Conservation (phyloP, 1,140 invertebrate species). For the Sipha flava region DNA sequence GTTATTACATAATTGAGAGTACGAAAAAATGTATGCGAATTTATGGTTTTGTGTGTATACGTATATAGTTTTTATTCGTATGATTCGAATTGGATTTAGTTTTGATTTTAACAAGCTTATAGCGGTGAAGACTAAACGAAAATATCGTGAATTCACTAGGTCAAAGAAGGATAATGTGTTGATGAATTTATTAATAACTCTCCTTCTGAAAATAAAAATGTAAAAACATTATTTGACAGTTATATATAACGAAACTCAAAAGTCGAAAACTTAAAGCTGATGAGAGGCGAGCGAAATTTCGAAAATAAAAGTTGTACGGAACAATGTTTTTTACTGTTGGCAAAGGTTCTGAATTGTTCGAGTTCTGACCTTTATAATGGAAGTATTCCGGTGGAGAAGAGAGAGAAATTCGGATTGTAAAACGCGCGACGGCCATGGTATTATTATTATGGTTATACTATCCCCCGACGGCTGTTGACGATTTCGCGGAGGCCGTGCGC, state of each 20-base stretch:
- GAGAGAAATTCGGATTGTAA: slow-evolving; percentile 21
- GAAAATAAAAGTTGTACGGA: background rate
- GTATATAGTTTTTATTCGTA: background rate
- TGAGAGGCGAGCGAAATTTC: background rate
- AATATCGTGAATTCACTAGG: background rate
- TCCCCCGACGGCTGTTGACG: slow-evolving; percentile 2
- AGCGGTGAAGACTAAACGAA: background rate
- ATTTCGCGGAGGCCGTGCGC: slow-evolving; percentile 21
- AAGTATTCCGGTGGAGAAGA: slow-evolving; percentile 13
- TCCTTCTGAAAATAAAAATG: too few relatives aligned
- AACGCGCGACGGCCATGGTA: background rate
- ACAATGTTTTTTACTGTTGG: background rate
- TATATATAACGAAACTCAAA: background rate
- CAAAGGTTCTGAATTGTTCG: background rate
- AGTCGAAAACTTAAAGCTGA: background rate
- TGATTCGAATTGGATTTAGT: background rate
- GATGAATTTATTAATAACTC: background rate
- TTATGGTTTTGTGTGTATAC: too few relatives aligned
- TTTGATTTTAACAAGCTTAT: background rate
- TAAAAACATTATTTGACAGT: background rate
- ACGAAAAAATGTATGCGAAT: background rate
- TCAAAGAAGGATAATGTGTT: background rate
- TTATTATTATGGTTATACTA: slow-evolving; percentile 7
- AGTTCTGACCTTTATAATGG: slow-evolving; percentile 22
- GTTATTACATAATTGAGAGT: background rate